These are phyloP conservation scores for Neoitamus cyanurus DNA, from an alignment of 2,888 invertebrate genomes.

Conservation along the genomic window DNA sequence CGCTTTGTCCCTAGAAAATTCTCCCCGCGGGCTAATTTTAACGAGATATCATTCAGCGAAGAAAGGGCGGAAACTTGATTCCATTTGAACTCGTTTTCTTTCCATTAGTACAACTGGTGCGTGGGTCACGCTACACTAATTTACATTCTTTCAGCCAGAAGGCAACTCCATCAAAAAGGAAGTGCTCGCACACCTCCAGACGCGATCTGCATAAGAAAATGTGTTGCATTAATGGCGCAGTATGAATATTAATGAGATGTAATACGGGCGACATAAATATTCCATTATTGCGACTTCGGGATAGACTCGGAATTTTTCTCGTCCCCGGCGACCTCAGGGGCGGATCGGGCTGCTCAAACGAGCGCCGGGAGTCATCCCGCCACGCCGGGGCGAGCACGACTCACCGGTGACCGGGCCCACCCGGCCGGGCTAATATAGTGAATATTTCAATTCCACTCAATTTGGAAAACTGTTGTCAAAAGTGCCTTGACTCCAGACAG, in stretches of 20 bases:
- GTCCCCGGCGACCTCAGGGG: not conserved
- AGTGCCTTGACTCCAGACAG: not conserved
- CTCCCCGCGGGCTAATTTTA: not conserved
- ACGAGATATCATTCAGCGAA: not conserved
- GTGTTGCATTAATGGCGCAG: constrained; percentile 48
- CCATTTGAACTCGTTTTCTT: constrained; percentile 26
- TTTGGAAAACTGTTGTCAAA: not conserved
- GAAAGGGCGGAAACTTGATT: constrained; percentile 23
- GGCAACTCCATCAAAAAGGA: constrained; percentile 13
- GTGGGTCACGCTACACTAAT: constrained; percentile 47
- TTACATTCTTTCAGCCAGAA: constrained; percentile 26
- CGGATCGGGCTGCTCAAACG: too few species aligned
- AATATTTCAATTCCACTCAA: not conserved
- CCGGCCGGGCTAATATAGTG: not conserved
- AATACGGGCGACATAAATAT: constrained; percentile 46
- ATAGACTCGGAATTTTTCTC: not conserved
- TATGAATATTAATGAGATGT: constrained; percentile 49
- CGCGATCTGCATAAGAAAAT: constrained; percentile 45
- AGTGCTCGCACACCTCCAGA: constrained; percentile 20
- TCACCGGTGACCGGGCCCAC: not conserved
- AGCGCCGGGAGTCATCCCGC: too few species aligned
- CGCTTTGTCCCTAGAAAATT: not conserved
- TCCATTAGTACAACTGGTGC: constrained; percentile 35
- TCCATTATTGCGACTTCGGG: constrained; percentile 46
- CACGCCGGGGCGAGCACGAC: not conserved